phyloP scores from a whole-genome alignment of 1,140 invertebrate species.

The Apis cerana region DNA sequence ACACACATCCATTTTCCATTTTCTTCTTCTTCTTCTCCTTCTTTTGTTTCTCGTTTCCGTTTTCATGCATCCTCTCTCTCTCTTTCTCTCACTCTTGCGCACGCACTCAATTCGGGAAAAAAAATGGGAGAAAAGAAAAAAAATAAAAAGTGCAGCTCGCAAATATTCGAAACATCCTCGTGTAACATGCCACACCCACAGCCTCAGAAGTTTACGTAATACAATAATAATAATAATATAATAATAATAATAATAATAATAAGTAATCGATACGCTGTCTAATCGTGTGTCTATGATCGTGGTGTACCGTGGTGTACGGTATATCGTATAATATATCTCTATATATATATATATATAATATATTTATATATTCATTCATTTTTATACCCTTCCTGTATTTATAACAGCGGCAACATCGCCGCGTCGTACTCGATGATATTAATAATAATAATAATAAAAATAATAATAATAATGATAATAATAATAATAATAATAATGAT shows the following conservation, averaged over 20 bases:
- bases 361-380: slow-evolving; percentile 35
- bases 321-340: slow-evolving; percentile 17
- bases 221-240: slow-evolving; percentile 38
- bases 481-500: slow-evolving; percentile 52
- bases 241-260: too few relatives aligned
- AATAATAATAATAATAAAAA: slow-evolving; percentile 53
- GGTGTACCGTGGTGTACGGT: background rate
- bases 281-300: background rate
- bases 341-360: slow-evolving; percentile 47
- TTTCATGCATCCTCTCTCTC: background rate
- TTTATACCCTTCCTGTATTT: slow-evolving; percentile 43
- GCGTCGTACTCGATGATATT: slow-evolving; percentile 28
- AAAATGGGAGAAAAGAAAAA: background rate
- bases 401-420: slow-evolving; percentile 24
- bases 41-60: background rate
- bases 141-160: slow-evolving; percentile 45
- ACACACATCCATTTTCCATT: too few relatives aligned
- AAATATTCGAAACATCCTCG: slow-evolving; percentile 60
- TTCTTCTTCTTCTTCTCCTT: background rate
- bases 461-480: slow-evolving; percentile 37
- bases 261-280: slow-evolving; percentile 39
- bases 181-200: slow-evolving; percentile 70
- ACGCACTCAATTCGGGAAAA: slow-evolving; percentile 8
- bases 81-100: background rate
- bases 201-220: slow-evolving; percentile 69